These are phyloP conservation scores for Montipora efflorescens DNA, from an alignment of 64 coral and sea anemone species.

Conservation along the genomic window DNA sequence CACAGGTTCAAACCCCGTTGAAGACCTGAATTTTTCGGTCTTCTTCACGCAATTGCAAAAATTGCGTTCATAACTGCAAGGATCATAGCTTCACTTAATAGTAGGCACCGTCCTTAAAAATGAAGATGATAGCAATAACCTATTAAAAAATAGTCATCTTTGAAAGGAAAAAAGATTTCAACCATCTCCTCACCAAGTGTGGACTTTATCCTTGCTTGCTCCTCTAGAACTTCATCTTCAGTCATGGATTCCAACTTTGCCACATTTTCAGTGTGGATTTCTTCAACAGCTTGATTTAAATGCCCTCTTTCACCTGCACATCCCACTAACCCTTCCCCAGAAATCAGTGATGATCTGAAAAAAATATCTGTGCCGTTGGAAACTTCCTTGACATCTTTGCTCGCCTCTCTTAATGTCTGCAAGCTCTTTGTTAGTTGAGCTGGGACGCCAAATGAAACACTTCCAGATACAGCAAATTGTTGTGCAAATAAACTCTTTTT, in stretches of 20 bases:
- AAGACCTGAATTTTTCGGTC: too few relatives aligned
- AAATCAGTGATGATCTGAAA: constrained; percentile 41
- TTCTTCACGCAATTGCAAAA: too few relatives aligned
- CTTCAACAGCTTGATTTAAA: constrained; percentile 49
- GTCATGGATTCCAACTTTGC: constrained; percentile 75
- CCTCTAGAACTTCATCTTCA: constrained; percentile 91
- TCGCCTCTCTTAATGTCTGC: not conserved
- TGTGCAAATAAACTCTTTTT: constrained; percentile 90
- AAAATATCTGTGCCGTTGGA: not conserved
- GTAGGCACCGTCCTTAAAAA: too few relatives aligned
- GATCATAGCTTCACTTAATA: too few relatives aligned
- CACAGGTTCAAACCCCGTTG: too few relatives aligned
- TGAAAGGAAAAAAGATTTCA: not conserved
- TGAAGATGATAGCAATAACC: too few relatives aligned
- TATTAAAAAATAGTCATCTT: too few relatives aligned
- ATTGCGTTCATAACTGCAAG: too few relatives aligned
- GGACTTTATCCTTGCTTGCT: constrained; percentile 73
- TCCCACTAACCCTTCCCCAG: constrained; percentile 39
- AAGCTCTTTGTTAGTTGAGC: not conserved
- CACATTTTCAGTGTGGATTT: constrained; percentile 93
- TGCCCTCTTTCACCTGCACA: not conserved
- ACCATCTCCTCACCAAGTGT: constrained; percentile 69
- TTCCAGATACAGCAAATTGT: constrained; percentile 82
- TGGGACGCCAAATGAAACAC: constrained; percentile 79
- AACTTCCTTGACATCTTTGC: not conserved